phyloP scores from a whole-genome alignment of 2,888 invertebrate species.

The Coelinius sp. region DNA sequence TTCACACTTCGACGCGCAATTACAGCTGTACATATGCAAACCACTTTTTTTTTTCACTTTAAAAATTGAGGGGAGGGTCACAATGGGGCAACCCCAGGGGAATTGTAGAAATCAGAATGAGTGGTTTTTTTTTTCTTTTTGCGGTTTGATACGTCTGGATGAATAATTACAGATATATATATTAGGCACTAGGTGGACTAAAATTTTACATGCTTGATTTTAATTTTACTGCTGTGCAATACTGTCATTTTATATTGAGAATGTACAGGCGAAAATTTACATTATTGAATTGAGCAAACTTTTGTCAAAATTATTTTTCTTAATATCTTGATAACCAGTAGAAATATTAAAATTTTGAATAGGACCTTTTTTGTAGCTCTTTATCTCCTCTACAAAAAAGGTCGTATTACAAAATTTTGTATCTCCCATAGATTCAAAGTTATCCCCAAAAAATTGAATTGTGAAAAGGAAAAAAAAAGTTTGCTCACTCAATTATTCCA shows the following conservation, averaged over 20 bases:
- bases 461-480: background rate
- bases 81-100: background rate
- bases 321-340: too few species aligned
- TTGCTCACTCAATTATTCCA: background rate
- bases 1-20: constrained; percentile 14
- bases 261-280: constrained; percentile 5
- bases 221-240: constrained; percentile 12
- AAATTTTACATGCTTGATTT: constrained; percentile 10
- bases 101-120: background rate
- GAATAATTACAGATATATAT: background rate
- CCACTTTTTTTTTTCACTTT: constrained; percentile 25
- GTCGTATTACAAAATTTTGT: too few species aligned
- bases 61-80: background rate
- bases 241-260: constrained; percentile 1
- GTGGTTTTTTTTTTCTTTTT: background rate
- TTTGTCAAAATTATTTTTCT: background rate
- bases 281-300: constrained; percentile 5
- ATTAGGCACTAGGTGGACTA: background rate
- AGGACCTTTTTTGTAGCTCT: too few species aligned
- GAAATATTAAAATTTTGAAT: too few species aligned
- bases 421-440: too few species aligned
- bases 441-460: background rate
- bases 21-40: background rate
- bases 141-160: background rate
- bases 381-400: too few species aligned